A percentile compares a stretch with the other conserved stretches of the same genome.
Evolutionary conservation across 2,888 invertebrate species (phyloP).

Genomic region (Netelia fuscicornis): DNA sequence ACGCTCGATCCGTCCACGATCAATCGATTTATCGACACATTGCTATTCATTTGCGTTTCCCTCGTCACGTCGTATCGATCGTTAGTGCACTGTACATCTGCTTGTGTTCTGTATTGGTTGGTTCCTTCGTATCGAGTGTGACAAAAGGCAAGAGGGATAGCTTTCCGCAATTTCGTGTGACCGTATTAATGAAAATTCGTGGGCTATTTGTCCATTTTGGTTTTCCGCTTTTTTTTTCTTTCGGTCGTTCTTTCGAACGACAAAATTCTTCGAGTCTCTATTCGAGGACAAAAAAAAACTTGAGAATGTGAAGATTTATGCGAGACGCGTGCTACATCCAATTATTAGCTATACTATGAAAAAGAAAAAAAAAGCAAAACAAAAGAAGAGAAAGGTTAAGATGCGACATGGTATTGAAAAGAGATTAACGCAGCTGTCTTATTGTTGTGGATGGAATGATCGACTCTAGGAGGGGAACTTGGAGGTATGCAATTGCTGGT

Average conservation of each 20-base stretch:
- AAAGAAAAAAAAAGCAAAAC: constrained; percentile 69
- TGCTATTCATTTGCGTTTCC: neutral
- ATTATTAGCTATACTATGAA: constrained; percentile 10
- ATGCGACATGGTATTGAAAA: constrained; percentile 80
- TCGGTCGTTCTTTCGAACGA: neutral
- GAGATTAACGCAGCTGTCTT: constrained; percentile 85
- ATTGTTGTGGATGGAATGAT: constrained; percentile 85
- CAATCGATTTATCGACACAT: neutral
- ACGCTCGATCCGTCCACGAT: constrained; percentile 48
- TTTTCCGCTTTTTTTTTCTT: constrained; percentile 64
- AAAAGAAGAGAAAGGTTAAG: constrained; percentile 60
- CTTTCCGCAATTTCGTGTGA: constrained; percentile 24
- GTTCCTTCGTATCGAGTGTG: neutral
- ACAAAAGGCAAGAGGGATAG: constrained; percentile 28
- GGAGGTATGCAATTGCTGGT: constrained; percentile 82
- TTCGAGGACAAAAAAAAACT: too few species aligned
- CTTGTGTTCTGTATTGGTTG: constrained; percentile 1
- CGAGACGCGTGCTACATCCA: neutral
- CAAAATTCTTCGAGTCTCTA: too few species aligned
- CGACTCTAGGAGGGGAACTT: constrained; percentile 84
- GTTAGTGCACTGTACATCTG: neutral
- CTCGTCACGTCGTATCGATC: neutral
- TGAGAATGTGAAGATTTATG: too few species aligned
- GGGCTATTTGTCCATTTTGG: neutral
- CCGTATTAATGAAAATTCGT: constrained; percentile 6